Base-by-base conservation (phyloP, 2,113 vertebrate genomes). In the Cyanistes caeruleus region DNA sequence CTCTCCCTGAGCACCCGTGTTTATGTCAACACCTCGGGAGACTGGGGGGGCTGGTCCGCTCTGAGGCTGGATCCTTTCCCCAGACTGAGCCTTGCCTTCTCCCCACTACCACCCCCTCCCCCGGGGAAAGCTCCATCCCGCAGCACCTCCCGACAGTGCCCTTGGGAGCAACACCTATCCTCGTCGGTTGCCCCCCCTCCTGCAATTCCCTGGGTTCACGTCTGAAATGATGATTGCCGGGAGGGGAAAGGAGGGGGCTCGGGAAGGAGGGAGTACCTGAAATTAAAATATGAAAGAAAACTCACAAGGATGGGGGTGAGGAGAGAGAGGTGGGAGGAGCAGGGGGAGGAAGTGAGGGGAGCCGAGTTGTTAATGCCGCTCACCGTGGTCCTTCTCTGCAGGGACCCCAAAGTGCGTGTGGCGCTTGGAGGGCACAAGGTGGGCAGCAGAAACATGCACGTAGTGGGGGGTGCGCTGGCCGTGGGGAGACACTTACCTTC, bases 401-500 rank as follows among this genome's bases (percentile, higher is more conserved):
- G 87, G 81, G 69, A 93, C 69, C 84, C 92, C 87, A 33, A 59
- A 87, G 89, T 86, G 70, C 80, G 11, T 73, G 73, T 24, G 74
- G 76, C 90, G 46, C 72, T 60, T 53, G 73, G 91, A 37, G 65
- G 83, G 69, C 83, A 53, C 73, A 22, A 77, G 51, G 35, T 14
- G 74, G 74, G 95, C 59, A 65, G 72, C 82, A 94, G 58, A 65
- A 72, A n/a, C 70, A 33, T 5, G 86, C 87, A 21, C 28, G 79
- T 37, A 6, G 76, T 23, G 82, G 44, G n/a, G 14, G 49, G 19
- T 52, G 10, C 44, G 79, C 62, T 81, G 89, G 56, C 72, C 11
- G 30, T 67, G 76, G 73, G 85, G 88, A 85, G 76, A 63, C 95
- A 96, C 97, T 98, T 98, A 98, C 98, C 98, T 98, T 89, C 65